Evolutionary conservation across 2,888 invertebrate species (phyloP).

Genomic region (Lymantria dispar): DNA sequence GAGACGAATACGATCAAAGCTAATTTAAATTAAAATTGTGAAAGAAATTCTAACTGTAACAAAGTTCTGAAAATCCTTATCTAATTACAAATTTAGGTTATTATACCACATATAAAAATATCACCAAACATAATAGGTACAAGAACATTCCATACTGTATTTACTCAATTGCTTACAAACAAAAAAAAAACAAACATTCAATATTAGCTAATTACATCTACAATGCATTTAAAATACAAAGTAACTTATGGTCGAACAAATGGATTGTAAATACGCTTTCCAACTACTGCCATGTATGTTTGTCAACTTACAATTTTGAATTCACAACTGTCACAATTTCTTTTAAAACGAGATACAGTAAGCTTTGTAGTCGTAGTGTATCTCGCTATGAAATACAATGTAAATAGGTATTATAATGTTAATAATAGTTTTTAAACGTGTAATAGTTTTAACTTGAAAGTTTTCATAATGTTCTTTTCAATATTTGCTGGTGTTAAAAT

Average conservation of each 20-base stretch:
- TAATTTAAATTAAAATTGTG: no score
- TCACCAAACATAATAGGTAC: slow-evolving; percentile 1
- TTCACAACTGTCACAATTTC: slow-evolving; percentile 29
- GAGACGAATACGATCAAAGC: no score
- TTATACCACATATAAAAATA: slow-evolving; percentile 5
- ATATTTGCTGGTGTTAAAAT: background rate
- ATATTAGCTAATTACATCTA: slow-evolving; percentile 38
- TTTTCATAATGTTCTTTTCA: slow-evolving; percentile 13
- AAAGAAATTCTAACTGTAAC: no score
- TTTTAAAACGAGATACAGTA: slow-evolving; percentile 6
- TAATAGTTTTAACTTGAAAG: slow-evolving; percentile 24
- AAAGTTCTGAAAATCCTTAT: background rate
- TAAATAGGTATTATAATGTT: slow-evolving; percentile 26
- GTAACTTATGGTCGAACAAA: slow-evolving; percentile 36
- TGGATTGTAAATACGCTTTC: slow-evolving; percentile 43
- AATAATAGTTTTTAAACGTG: slow-evolving; percentile 22
- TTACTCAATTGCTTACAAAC: slow-evolving; percentile 30
- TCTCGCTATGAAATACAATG: slow-evolving; percentile 16
- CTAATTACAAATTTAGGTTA: slow-evolving; percentile 10
- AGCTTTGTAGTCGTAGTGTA: slow-evolving; percentile 2
- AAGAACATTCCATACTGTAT: slow-evolving; percentile 23
- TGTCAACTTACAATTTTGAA: slow-evolving; percentile 37
- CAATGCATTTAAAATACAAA: slow-evolving; percentile 30
- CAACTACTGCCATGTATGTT: slow-evolving; percentile 34
- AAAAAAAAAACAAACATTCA: slow-evolving; percentile 24